Evolutionary conservation across 2,797 vertebrate species (phyloP).

Genomic region (Champsocephalus esox): DNA sequence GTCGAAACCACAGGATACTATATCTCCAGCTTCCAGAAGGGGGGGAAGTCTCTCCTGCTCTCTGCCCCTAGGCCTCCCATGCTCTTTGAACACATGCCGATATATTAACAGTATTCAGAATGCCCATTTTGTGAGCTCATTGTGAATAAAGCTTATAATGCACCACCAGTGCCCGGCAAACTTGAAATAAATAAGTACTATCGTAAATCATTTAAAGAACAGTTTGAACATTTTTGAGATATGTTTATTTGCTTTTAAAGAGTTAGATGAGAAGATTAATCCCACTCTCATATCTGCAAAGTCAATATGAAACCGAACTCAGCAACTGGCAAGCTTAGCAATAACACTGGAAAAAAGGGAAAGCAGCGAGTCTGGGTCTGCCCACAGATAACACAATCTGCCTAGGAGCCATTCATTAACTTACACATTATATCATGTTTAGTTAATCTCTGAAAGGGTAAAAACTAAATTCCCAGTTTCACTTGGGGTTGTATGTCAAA

Average conservation of each 20-base stretch:
- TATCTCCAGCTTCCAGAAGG: constrained; percentile 43
- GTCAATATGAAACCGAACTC: background rate
- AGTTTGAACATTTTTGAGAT: background rate
- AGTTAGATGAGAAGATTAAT: background rate
- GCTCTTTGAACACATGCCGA: constrained; percentile 65
- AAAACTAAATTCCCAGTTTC: constrained; percentile 4
- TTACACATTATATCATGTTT: background rate
- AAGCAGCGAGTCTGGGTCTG: background rate
- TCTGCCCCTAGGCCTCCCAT: constrained; percentile 32
- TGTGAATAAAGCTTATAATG: constrained; percentile 54
- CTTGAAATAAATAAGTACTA: background rate
- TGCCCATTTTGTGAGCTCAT: constrained; percentile 24
- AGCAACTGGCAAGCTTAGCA: background rate
- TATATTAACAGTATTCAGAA: constrained; percentile 40
- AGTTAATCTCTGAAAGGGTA: background rate
- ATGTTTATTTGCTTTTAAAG: background rate
- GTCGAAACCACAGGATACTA: constrained; percentile 12
- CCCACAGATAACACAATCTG: background rate
- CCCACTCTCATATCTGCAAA: background rate
- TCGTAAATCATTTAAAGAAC: background rate
- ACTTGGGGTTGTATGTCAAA: background rate
- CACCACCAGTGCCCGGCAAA: constrained; percentile 22
- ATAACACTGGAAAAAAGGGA: background rate
- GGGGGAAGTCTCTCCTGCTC: constrained; percentile 9
- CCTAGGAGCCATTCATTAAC: background rate